Base-by-base conservation (phyloP, 2,113 vertebrate genomes). In the Caracal caracal region DNA sequence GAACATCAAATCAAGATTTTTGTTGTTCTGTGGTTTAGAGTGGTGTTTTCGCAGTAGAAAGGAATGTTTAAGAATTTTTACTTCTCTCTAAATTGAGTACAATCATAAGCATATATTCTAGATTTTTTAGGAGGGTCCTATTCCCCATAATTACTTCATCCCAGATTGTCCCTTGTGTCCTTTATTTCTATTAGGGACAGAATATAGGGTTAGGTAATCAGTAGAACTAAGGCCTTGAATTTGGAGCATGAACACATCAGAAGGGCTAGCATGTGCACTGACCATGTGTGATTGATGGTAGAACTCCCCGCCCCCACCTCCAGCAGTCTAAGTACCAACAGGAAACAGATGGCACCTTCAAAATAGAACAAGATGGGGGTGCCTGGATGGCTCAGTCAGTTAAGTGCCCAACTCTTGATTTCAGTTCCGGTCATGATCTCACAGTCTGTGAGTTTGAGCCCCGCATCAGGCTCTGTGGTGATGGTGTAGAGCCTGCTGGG, bases 181-280 rank as follows among this genome's bases (percentile, higher is more conserved):
- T 51, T 88, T 40, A 51, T 22, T 70, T 8, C 15, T 71, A 1
- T 53, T 33, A 59, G 15, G 24, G 19, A 91, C 15, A 24, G 51
- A 51, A 13, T 37, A 30, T 15, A 24, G 40, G 53, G 19, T 24
- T 24, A 13, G 17, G 0, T 4, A 65, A 47, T 6, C 43, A 49
- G 43, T 51, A 10, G 19, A 37, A 37, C 66, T 10, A 13, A 90
- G 47, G 9, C 10, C 17, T 9, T 47, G n/a, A 56, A 11, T 43
- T 3, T 66, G 37, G 47, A 87, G 15, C 43, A 19, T 15, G 35
- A 13, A 1, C 19, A 6, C 0, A 1, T 26, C 56, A 40, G 51
- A 73, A 35, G 19, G 35, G 15, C 22, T 15, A 20, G 5, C 26
- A 8, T 0, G 1, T 4, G 1, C 6, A 10, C 1, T 19, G 28